A percentile compares a stretch with the other conserved stretches of the same genome.
Evolutionary conservation across 2,113 vertebrate genomes (phyloP).

Genomic region (Balaeniceps rex): DNA sequence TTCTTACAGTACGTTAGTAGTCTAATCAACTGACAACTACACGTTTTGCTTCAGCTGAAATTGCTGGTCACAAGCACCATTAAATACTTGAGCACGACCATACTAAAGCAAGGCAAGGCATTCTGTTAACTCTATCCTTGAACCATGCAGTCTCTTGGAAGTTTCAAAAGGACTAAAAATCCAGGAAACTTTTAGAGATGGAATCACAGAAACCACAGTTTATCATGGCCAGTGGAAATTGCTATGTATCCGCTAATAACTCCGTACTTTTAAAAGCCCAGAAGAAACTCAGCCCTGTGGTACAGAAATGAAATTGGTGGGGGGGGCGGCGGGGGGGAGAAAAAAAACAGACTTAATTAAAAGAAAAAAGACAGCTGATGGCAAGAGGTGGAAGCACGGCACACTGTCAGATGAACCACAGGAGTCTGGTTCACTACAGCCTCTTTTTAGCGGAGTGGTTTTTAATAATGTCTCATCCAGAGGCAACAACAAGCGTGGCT

Average conservation of each 20-base stretch:
- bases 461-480: slow-evolving; percentile 12
- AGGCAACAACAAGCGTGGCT: not conserved
- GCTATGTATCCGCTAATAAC: not conserved
- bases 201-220: not conserved
- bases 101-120: not conserved
- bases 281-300: not conserved
- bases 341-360: not conserved
- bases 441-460: slow-evolving; percentile 4
- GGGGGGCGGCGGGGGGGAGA: rapidly evolving
- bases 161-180: not conserved
- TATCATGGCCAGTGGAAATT: not conserved
- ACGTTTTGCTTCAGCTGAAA: not conserved
- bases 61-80: not conserved
- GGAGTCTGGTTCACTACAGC: not conserved
- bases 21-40: not conserved
- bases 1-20: not conserved
- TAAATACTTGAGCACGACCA: not conserved
- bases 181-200: not conserved
- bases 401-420: not conserved
- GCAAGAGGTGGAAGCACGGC: not conserved
- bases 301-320: not conserved
- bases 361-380: not conserved
- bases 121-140: not conserved
- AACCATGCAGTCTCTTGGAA: not conserved
- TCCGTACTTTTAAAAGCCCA: not conserved